Evolutionary conservation across 2,888 invertebrate genomes (phyloP).

Genomic region (Eristalis tenax): DNA sequence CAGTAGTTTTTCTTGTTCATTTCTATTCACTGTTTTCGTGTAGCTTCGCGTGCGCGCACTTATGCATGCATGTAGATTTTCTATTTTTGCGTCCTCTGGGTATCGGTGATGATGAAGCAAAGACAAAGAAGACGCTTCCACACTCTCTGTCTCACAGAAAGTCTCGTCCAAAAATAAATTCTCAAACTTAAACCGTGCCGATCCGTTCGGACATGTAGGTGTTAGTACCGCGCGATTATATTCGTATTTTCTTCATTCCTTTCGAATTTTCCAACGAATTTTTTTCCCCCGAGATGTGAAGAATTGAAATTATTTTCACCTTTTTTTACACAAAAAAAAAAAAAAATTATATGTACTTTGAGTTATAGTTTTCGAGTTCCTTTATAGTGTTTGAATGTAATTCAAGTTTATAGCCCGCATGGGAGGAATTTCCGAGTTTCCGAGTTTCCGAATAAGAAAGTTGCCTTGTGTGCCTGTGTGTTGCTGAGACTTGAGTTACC

Average conservation of each 20-base stretch:
- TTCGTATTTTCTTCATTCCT: constrained; percentile 38
- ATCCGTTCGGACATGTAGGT: constrained; percentile 45
- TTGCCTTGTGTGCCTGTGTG: neutral
- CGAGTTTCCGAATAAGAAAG: neutral
- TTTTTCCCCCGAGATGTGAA: neutral
- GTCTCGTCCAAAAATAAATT: constrained; percentile 62
- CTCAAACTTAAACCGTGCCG: constrained; percentile 42
- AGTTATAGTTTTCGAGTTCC: neutral
- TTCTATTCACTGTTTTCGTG: constrained; percentile 14
- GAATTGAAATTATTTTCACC: neutral
- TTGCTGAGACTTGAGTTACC: constrained; percentile 27
- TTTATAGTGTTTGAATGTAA: neutral
- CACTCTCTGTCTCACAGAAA: constrained; percentile 38
- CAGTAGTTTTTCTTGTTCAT: neutral
- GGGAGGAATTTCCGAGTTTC: neutral
- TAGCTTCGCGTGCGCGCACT: constrained; percentile 45
- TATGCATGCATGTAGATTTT: constrained; percentile 27
- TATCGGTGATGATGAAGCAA: neutral
- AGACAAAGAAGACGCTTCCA: constrained; percentile 17
- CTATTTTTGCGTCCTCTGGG: constrained; percentile 57
- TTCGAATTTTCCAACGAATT: constrained; percentile 13
- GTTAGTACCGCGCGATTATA: constrained; percentile 44
- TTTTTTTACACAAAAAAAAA: neutral
- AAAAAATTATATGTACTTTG: neutral
- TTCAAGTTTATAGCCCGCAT: neutral